Evolutionary conservation across 2,113 vertebrate genomes (phyloP).

Genomic region (Hystrix brachyura): DNA sequence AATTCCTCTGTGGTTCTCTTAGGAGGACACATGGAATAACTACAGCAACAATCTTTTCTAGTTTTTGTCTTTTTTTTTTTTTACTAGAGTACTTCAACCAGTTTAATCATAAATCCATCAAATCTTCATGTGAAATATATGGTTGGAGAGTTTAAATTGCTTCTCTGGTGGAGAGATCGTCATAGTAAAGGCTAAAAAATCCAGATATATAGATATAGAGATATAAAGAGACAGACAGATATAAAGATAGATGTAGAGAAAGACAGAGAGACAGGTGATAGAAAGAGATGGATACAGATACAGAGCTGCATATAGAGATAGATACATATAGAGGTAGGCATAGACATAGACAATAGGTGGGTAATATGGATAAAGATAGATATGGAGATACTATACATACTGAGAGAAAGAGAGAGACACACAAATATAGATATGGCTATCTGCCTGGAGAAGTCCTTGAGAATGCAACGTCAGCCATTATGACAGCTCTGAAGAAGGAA

Average conservation of each 20-base stretch:
- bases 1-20: not conserved
- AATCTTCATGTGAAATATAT: not conserved
- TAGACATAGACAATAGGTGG: not conserved
- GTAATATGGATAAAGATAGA: not conserved
- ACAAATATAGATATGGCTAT: not conserved
- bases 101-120: not conserved
- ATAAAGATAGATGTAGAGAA: not conserved
- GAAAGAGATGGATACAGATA: not conserved
- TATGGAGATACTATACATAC: not conserved
- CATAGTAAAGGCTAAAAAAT: not conserved
- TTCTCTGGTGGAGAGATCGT: not conserved
- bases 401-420: not conserved
- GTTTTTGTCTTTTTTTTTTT: not conserved
- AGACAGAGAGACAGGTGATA: not conserved
- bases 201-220: not conserved
- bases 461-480: too few relatives aligned
- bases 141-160: not conserved
- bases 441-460: not conserved
- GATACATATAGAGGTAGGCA: not conserved
- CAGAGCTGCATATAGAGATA: not conserved
- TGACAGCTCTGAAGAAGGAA: not conserved
- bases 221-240: too few relatives aligned
- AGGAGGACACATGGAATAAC: not conserved
- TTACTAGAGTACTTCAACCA: not conserved
- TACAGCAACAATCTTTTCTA: not conserved